Base-by-base conservation (phyloP, 2,888 invertebrate species). In the Hoplodrina ambigua region DNA sequence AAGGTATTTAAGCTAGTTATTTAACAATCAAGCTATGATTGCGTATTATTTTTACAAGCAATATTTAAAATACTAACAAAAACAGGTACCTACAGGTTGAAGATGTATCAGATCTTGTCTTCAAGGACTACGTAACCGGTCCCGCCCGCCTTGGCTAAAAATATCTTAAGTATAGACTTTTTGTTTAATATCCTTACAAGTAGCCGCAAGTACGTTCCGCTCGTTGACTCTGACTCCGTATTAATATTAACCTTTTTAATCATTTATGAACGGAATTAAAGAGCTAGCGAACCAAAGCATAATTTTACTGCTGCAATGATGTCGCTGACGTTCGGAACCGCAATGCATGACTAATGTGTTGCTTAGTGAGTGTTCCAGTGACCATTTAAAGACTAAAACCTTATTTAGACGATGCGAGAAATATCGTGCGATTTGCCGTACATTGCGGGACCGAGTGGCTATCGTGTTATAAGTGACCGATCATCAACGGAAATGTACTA, bases 41-140 rank as follows among this genome's bases (percentile, higher is more conserved):
- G 11, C 37, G 13, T 66, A 50, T 49, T 37, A 64, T 13, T 73
- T 30, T 33, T 19, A 20, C 30, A 55, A 69, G 33, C 52, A 69
- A 15, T n/a, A 33, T 55, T n/a, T 41, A 41, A 13, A 33, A 30
- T 56, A 52, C 13, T 20, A 52, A 65, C 37, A 63, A 60, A 63
- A 69, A 77, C 69, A 52, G 57, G 60, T 77, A 69, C 33, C 17
- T 55, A 62, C 46, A 30, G 13, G 46, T 75, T 75, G 57, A 67
- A 75, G 73, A 75, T 64, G 76, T 54, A 54, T 55, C 65, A 41
- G 53, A 52, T 55, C 65, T 52, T 53, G 44, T 64, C 49, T 76
- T 77, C 78, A 71, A 75, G 74, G 77, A 70, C 68, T 60, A 70
- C 41, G 20, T 33, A 82, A 83, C 83, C 82, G 75, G 83, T 84